Evolutionary conservation across 2,888 invertebrate genomes (phyloP).

Genomic region (Cryptus armator): DNA sequence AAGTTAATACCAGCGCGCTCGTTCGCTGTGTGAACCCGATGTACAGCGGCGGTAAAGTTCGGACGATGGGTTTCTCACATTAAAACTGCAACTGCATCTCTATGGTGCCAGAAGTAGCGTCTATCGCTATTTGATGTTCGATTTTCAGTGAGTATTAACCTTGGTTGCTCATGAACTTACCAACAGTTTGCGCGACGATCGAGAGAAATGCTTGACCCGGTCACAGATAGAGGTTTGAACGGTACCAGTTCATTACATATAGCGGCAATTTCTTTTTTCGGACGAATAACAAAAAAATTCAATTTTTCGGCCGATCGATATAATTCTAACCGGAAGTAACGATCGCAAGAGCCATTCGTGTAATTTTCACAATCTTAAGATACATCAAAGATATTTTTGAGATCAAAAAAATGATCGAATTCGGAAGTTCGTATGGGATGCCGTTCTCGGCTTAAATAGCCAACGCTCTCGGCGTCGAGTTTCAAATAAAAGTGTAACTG

Average conservation of each 20-base stretch:
- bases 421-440: neutral
- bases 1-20: conserved; percentile 59
- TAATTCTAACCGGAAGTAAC: no score
- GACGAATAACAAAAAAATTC: neutral
- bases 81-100: conserved; percentile 59
- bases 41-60: conserved; percentile 37
- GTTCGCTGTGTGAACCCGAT: neutral
- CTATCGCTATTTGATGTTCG: conserved; percentile 23
- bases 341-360: no score
- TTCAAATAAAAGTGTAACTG: conserved; percentile 1
- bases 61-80: conserved; percentile 57
- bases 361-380: no score
- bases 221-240: neutral
- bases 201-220: neutral
- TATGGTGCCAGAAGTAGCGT: neutral
- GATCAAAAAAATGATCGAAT: neutral
- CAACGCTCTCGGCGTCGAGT: neutral
- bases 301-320: no score
- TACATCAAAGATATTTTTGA: no score
- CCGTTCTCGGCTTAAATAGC: neutral
- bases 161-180: neutral
- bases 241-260: neutral
- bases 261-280: neutral
- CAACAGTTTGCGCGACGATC: conserved; percentile 3
- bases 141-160: neutral